Evolutionary conservation across 1,140 invertebrate species (phyloP), one percentile per base, ranked within the genome.

Genomic region (Euura lappo): DNA sequence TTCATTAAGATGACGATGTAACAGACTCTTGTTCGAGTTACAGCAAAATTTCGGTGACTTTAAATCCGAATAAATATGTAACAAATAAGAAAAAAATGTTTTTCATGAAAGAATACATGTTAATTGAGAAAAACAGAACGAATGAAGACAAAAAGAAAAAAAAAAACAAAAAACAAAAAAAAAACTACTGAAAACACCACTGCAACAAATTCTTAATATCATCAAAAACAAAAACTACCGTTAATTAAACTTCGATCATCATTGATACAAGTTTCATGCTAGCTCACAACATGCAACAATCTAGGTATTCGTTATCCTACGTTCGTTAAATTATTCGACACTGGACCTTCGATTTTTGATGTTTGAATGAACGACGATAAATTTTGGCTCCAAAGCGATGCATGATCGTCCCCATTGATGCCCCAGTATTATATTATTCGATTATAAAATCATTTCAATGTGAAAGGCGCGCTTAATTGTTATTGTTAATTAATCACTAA

Each of bases 11-110:
- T 87, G 86, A 77, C 85, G 86, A 74, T 88, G 86, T 85, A 88
- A 87, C 86, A 88, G 79, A 85, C 81, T 86, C 85, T 87, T 88
- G 86, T 87, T 88, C 80, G 86, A 85, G 84, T 88, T 87, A 88
- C 85, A 87, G 85, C 86, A 85, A 85, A 87, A 87, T 87, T 87
- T 87, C 85, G 85, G 78, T 83, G 85, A 84, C 86, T 88, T 86
- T 84, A 85, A 84, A 80, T 83, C 84, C 84, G 83, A 88, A 87
- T 84, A 87, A 87, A 88, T 87, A 88, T 88, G 86, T 83, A 87
- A 88, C 86, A 87, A 87, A 87, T 86, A 87, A 87, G 80, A 86
- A 84, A 71, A 86, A 83, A 77, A 84, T 28, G 74, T 81, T 75
- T 76, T 85, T 77, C 74, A 75, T 84, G 69, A 80, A 69, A 75